These are phyloP conservation scores for Drosophila kepulauana DNA, from an alignment of 1,140 invertebrate species.

Conservation along the genomic window DNA sequence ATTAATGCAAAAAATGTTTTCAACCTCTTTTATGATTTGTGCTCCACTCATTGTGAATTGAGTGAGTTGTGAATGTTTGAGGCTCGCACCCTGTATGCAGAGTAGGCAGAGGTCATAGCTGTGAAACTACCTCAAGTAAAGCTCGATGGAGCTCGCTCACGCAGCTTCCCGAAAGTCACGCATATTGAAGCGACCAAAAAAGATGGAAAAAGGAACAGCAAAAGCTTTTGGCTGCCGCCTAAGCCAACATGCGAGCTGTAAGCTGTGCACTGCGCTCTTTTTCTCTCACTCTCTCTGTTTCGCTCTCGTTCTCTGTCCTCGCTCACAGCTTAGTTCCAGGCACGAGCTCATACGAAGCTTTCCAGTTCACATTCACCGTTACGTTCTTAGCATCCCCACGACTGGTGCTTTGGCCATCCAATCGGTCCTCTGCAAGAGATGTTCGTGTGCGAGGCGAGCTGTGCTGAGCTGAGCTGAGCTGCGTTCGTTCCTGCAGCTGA, in stretches of 20 bases:
- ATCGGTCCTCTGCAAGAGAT: constrained; percentile 45
- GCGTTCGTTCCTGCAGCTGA: constrained; percentile 23
- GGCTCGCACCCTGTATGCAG: constrained; percentile 13
- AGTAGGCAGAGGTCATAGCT: not conserved
- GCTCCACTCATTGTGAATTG: constrained; percentile 36
- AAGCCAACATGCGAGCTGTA: constrained; percentile 20
- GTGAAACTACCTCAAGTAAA: constrained; percentile 50
- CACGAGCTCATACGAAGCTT: constrained; percentile 16
- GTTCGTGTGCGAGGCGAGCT: constrained; percentile 33
- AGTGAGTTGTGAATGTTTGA: constrained; percentile 16
- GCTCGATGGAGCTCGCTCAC: constrained; percentile 31
- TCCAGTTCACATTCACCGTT: constrained; percentile 12
- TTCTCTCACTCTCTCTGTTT: constrained; percentile 2
- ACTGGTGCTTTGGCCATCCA: constrained; percentile 31
- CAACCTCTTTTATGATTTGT: no score
- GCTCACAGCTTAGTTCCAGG: constrained; percentile 25
- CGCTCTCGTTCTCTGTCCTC: constrained; percentile 11
- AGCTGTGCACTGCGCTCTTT: not conserved
- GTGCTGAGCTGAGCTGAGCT: not conserved
- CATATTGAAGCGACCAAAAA: constrained; percentile 7
- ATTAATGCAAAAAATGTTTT: no score
- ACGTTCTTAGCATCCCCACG: constrained; percentile 32
- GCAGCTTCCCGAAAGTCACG: constrained; percentile 31
- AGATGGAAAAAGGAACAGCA: not conserved
- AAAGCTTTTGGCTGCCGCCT: constrained; percentile 18